A percentile compares a stretch with the other conserved stretches of the same genome.
Evolutionary conservation across 2,797 vertebrate genomes (phyloP).

Genomic region (Melanotaenia nigrans): DNA sequence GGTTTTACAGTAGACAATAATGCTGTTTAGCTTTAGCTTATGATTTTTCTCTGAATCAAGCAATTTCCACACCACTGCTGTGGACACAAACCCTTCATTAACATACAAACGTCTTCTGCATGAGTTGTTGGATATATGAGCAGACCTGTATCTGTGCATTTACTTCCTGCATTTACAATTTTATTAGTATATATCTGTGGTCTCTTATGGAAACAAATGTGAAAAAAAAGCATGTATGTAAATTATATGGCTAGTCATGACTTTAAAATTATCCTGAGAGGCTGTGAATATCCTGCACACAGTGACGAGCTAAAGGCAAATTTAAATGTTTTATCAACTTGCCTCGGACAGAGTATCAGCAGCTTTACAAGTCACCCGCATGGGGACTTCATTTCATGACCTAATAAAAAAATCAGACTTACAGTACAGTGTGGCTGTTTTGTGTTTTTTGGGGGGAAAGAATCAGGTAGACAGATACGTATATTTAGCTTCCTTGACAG

Average conservation of each 20-base stretch:
- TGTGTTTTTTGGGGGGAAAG: slow-evolving; percentile 7
- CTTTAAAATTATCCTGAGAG: slow-evolving; percentile 4
- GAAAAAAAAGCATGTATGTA: not conserved
- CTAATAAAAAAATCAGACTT: slow-evolving; percentile 4
- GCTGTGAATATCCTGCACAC: slow-evolving; percentile 13
- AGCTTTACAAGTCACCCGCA: slow-evolving; percentile 42
- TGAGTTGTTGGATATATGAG: not conserved
- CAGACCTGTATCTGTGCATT: not conserved
- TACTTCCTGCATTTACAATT: too few species aligned
- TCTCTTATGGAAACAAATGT: not conserved
- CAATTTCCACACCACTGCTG: not conserved
- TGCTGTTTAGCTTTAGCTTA: not conserved
- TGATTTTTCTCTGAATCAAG: too few species aligned
- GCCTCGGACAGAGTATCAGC: slow-evolving; percentile 31
- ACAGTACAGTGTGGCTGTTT: slow-evolving; percentile 28
- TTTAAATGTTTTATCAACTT: slow-evolving; percentile 32
- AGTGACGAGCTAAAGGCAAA: slow-evolving; percentile 48
- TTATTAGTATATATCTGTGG: not conserved
- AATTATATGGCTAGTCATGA: slow-evolving; percentile 12
- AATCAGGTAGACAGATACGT: slow-evolving; percentile 33
- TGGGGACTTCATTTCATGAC: slow-evolving; percentile 48
- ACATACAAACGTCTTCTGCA: not conserved
- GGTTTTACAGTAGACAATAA: not conserved
- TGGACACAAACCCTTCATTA: not conserved
- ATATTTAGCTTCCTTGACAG: slow-evolving; percentile 23